Evolutionary conservation across 2,888 invertebrate genomes (phyloP).

Genomic region (Blera fallax): DNA sequence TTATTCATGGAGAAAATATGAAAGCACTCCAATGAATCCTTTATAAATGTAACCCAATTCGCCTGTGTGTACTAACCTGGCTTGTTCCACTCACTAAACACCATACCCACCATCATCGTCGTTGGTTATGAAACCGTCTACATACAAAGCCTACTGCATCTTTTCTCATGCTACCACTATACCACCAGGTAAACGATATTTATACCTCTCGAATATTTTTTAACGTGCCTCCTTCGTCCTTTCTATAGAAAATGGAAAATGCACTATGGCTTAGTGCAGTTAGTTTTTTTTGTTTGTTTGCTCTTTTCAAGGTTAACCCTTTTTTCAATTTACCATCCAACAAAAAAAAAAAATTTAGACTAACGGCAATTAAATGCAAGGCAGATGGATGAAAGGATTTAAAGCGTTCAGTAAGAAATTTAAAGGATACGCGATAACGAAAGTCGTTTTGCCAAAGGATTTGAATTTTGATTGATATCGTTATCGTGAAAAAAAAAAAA

Average conservation of each 20-base stretch:
- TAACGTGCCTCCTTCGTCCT: background rate
- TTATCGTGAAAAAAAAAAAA: background rate
- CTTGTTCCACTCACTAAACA: background rate
- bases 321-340: background rate
- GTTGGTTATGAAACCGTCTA: background rate
- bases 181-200: background rate
- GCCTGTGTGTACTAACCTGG: background rate
- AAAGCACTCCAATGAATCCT: slow-evolving; percentile 18
- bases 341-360: too few species aligned
- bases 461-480: background rate
- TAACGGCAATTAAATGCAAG: background rate
- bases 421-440: background rate
- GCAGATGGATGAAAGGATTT: background rate
- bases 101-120: background rate
- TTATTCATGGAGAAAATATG: slow-evolving; percentile 25
- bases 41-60: slow-evolving; percentile 7
- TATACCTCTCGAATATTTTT: background rate
- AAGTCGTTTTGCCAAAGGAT: too few species aligned
- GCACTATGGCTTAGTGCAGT: too few species aligned
- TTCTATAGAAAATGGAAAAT: background rate
- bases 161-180: background rate
- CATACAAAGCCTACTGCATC: background rate
- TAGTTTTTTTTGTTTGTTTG: background rate
- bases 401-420: background rate
- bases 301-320: background rate